A percentile compares a stretch with the other conserved stretches of the same genome.
Evolutionary conservation across 2,888 invertebrate genomes (phyloP).

Genomic region (Polyommatus iphigenia): DNA sequence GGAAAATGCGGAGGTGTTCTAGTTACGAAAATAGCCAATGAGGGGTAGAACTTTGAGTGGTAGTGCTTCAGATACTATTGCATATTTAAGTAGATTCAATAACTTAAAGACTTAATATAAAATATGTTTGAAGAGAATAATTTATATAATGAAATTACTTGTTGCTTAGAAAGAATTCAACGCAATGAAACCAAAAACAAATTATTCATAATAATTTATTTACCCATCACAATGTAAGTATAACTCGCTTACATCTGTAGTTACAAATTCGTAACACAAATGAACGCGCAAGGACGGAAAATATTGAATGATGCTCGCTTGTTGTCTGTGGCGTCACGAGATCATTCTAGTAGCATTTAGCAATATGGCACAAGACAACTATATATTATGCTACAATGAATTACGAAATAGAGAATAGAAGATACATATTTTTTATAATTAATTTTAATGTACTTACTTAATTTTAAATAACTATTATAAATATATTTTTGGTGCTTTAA

Average conservation of each 20-base stretch:
- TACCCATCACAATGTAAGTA: neutral
- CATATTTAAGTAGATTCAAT: too few relatives aligned
- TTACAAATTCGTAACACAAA: neutral
- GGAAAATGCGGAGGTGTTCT: neutral
- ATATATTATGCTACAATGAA: neutral
- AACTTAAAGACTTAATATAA: too few relatives aligned
- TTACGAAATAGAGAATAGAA: neutral
- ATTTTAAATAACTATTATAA: too few relatives aligned
- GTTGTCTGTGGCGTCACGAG: conserved; percentile 5
- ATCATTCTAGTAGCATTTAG: neutral
- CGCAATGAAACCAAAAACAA: neutral
- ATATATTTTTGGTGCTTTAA: neutral
- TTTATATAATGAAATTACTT: neutral
- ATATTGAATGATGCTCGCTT: conserved; percentile 13
- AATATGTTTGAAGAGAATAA: too few relatives aligned
- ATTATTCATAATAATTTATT: neutral
- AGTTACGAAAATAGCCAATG: neutral
- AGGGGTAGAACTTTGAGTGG: neutral
- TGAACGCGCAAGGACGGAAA: neutral
- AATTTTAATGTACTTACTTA: too few relatives aligned
- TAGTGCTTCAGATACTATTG: too few relatives aligned
- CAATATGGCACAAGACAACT: conserved; percentile 7
- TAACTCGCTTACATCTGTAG: neutral
- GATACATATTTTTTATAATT: neutral
- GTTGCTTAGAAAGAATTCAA: too few relatives aligned